Evolutionary conservation across 2,888 invertebrate species (phyloP).

Genomic region (Tetragonisca angustula): DNA sequence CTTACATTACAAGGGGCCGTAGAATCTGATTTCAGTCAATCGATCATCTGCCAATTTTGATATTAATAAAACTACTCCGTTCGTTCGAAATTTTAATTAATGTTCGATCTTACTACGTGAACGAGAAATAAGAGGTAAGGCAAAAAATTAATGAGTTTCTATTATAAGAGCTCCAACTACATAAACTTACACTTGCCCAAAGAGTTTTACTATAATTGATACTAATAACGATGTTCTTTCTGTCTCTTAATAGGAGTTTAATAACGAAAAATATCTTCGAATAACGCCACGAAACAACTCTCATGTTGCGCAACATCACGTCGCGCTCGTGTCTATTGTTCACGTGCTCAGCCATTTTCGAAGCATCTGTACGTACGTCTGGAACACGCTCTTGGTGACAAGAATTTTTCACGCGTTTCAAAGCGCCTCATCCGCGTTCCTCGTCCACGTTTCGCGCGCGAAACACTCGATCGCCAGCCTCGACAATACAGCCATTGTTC

Average conservation of each 20-base stretch:
- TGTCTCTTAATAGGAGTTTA: not conserved
- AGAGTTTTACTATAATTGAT: not conserved
- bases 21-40: not conserved
- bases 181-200: not conserved
- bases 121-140: not conserved
- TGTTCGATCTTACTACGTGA: not conserved
- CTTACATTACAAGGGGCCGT: not conserved
- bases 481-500: slow-evolving; percentile 45
- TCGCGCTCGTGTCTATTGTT: slow-evolving; percentile 9
- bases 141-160: not conserved
- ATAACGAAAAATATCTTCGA: not conserved
- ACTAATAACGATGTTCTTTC: not conserved
- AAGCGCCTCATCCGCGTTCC: slow-evolving; percentile 19
- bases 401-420: slow-evolving; percentile 29
- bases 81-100: no score
- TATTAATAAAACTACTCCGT: not conserved
- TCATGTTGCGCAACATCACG: slow-evolving; percentile 27
- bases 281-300: not conserved
- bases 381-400: not conserved
- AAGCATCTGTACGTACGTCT: not conserved
- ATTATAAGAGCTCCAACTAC: not conserved
- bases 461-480: not conserved
- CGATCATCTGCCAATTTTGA: not conserved
- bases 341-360: not conserved
- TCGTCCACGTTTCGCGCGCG: not conserved